These are phyloP conservation scores for Gulo gulo DNA, from an alignment of 2,113 vertebrate species.

Conservation along the genomic window DNA sequence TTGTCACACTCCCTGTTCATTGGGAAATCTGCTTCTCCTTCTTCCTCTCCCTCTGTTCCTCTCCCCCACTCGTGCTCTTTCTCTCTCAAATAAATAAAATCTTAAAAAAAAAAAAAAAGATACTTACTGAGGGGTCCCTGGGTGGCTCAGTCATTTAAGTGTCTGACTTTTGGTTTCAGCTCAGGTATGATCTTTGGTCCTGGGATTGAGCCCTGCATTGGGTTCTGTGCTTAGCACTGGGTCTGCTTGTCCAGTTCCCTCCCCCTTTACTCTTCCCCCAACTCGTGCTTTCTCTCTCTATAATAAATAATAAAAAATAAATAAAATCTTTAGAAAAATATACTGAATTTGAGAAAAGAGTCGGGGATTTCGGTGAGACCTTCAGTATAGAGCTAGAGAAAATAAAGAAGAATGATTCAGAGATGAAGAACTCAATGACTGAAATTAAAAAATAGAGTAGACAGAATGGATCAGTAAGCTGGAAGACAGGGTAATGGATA, in stretches of 20 bases:
- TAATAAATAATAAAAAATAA: neutral
- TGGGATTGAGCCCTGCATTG: neutral
- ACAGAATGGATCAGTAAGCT: neutral
- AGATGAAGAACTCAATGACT: neutral
- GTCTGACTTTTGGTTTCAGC: neutral
- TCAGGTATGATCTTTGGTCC: neutral
- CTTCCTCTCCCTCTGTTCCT: neutral
- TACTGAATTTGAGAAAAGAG: neutral
- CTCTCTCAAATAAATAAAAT: neutral
- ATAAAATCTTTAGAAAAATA: neutral
- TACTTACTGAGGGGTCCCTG: neutral
- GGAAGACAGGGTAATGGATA: neutral
- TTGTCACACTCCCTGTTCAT: neutral
- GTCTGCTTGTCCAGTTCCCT: neutral
- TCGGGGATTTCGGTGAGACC: neutral
- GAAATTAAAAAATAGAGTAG: neutral
- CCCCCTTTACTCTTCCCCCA: neutral
- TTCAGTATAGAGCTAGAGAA: neutral
- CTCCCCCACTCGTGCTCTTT: rapidly evolving
- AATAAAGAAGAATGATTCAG: neutral
- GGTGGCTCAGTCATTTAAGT: neutral
- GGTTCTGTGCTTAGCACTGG: neutral
- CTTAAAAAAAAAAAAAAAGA: neutral
- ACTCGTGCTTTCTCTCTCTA: neutral
- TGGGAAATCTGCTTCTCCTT: neutral